These are phyloP conservation scores for Sapayoa aenigma DNA, from an alignment of 2,113 vertebrate species.

Conservation along the genomic window DNA sequence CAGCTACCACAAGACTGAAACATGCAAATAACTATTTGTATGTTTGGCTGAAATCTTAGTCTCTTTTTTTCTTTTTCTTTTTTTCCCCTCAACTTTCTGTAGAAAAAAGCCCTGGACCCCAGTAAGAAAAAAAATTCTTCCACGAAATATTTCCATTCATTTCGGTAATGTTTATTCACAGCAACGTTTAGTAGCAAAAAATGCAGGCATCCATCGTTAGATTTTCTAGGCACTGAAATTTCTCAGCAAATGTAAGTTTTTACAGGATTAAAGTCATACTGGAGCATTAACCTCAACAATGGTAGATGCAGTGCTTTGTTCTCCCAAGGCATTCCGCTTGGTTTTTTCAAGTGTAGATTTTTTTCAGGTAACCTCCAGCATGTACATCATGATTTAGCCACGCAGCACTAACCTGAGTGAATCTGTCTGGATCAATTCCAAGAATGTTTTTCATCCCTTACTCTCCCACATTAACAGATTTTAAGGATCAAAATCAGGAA, in stretches of 20 bases:
- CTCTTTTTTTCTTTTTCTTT: not conserved
- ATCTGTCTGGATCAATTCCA: not conserved
- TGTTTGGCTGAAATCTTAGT: not conserved
- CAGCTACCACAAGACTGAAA: not conserved
- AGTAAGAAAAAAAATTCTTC: not conserved
- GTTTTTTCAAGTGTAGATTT: not conserved
- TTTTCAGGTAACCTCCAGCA: not conserved
- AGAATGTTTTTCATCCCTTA: not conserved
- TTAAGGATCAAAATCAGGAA: slow-evolving; percentile 19
- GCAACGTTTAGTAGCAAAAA: not conserved
- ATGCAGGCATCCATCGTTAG: not conserved
- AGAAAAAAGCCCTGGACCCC: not conserved
- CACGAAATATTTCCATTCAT: not conserved
- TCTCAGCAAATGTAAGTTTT: not conserved
- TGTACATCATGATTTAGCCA: not conserved
- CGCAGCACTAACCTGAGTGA: not conserved
- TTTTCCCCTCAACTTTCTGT: not conserved
- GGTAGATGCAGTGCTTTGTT: accelerated
- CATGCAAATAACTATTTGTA: not conserved
- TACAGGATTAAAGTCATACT: not conserved
- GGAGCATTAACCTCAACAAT: not conserved
- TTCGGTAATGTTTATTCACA: not conserved
- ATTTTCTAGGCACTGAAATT: not conserved
- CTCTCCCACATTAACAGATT: not conserved
- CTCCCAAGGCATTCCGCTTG: not conserved